A percentile compares a stretch with the other conserved stretches of the same genome.
These are phyloP conservation scores for Yponomeuta plumbellus DNA, from an alignment of 2,888 invertebrate species.

Conservation along the genomic window DNA sequence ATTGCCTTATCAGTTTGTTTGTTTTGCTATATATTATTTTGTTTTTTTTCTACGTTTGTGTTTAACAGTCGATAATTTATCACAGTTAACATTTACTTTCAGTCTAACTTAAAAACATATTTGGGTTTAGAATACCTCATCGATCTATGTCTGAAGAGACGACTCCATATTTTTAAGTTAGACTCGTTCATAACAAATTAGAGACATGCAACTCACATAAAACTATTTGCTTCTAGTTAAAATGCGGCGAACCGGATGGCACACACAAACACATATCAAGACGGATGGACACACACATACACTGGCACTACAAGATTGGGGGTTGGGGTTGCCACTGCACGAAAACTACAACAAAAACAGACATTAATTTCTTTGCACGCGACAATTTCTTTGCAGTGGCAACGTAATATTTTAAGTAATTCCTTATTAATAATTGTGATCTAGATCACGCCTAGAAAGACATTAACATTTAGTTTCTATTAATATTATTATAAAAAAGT, in stretches of 20 bases:
- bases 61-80: not conserved
- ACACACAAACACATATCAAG: conserved; percentile 75
- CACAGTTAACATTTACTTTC: not conserved
- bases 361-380: not conserved
- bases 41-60: not conserved
- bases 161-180: not conserved
- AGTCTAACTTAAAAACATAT: not conserved
- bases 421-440: conserved; percentile 68
- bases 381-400: conserved; percentile 37
- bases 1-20: not conserved
- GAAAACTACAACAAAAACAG: conserved; percentile 11
- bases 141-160: not conserved
- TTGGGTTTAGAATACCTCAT: not conserved
- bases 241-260: conserved; percentile 56
- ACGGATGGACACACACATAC: conserved; percentile 63
- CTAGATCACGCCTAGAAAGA: conserved; percentile 73
- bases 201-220: conserved; percentile 45
- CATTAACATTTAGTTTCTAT: conserved; percentile 68
- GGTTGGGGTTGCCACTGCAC: conserved; percentile 51
- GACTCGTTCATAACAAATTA: not conserved
- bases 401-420: conserved; percentile 43
- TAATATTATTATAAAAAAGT: conserved; percentile 27
- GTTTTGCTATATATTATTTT: not conserved
- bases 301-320: conserved; percentile 61
- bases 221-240: conserved; percentile 72